These are phyloP conservation scores for Cyanoliseus patagonus DNA, from an alignment of 2,113 vertebrate species.

Conservation along the genomic window DNA sequence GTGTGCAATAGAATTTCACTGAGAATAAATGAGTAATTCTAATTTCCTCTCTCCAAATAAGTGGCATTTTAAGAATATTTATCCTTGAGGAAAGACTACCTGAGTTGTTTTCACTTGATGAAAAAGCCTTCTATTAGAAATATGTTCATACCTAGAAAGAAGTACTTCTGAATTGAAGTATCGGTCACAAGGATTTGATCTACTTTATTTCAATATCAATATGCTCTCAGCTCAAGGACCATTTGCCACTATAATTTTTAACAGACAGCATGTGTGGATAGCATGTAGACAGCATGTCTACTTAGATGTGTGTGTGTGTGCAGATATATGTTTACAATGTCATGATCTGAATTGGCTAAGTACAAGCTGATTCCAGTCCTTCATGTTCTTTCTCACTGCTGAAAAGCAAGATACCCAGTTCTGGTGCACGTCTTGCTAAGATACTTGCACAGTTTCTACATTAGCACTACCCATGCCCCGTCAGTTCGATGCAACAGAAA, in stretches of 20 bases:
- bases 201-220: background rate
- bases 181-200: background rate
- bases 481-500: background rate
- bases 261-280: background rate
- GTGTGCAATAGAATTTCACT: background rate
- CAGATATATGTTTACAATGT: background rate
- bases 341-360: fast-evolving
- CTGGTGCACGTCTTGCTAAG: background rate
- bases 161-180: background rate
- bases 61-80: background rate
- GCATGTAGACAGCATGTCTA: background rate
- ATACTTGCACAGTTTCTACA: background rate
- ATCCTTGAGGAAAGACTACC: background rate
- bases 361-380: background rate
- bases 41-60: background rate
- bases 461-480: no score
- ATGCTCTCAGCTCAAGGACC: background rate
- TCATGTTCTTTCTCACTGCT: background rate
- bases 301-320: background rate
- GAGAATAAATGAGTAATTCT: background rate
- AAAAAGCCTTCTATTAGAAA: background rate
- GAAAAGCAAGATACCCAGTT: background rate
- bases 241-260: background rate
- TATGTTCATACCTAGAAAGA: background rate
- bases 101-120: background rate